Percentiles rank a stretch among this genome's conserved stretches.
phyloP scores from a whole-genome alignment of 2,888 invertebrate species.

The Dryobotodes eremita region DNA sequence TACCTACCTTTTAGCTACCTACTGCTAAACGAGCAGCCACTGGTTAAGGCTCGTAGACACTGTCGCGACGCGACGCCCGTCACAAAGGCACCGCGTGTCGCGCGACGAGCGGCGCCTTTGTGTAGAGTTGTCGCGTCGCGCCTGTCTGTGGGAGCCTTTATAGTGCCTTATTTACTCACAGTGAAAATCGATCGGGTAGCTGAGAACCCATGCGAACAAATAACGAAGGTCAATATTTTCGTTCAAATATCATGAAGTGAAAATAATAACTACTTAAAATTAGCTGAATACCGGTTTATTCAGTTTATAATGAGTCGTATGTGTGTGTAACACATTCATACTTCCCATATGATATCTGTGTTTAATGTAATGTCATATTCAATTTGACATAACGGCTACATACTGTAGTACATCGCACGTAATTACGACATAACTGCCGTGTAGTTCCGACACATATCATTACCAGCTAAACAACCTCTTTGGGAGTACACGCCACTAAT shows the following conservation, averaged over 20 bases:
- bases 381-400: constrained; percentile 42
- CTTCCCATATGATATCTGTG: neutral
- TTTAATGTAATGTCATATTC: constrained; percentile 48
- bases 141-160: too few relatives aligned
- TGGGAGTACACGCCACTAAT: constrained; percentile 73
- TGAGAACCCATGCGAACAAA: neutral
- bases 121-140: too few relatives aligned
- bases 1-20: too few relatives aligned
- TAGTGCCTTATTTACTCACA: neutral
- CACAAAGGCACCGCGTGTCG: too few relatives aligned
- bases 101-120: too few relatives aligned
- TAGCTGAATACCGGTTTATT: neutral
- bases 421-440: constrained; percentile 54
- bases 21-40: neutral
- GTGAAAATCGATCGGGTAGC: neutral
- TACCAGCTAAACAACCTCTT: constrained; percentile 58
- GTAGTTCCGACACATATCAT: constrained; percentile 56
- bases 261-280: too few relatives aligned
- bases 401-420: constrained; percentile 39
- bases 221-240: neutral
- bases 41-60: too few relatives aligned
- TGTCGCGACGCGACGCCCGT: too few relatives aligned
- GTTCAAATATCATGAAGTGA: neutral
- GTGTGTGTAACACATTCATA: neutral
- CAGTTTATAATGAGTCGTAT: neutral